Evolutionary conservation across 2,888 invertebrate genomes (phyloP), one percentile per base, ranked within the genome.

Genomic region (Aleiodes testaceus): DNA sequence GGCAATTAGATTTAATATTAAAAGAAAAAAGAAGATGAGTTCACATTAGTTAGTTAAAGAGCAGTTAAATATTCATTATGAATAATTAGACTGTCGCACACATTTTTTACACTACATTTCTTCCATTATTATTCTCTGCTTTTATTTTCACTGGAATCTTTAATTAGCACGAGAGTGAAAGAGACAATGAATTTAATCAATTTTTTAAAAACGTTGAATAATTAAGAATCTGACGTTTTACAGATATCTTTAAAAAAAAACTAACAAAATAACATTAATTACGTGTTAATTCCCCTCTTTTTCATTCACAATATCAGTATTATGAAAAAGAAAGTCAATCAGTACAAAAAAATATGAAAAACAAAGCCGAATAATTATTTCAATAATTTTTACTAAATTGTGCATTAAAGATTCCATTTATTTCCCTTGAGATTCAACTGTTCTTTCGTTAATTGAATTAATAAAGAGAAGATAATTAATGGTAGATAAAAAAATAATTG

Each of bases 61-160:
- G 12, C 20, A 16, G 42, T 36, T 59, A 42, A 59, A 36, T 36
- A 30, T 36, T 59, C 18, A 30, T 30, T 47, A 50, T n/a, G n/a
- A 44, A 22, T 44, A 76, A 75, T 78, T 67, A 59, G 77, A 74
- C 72, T 76, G 73, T 78, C 75, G 76, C 78, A 77, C 77, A 73
- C 73, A 66, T 70, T 45, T 68, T 52, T 73, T 61, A 50, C 44
- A 55, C 52, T 26, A 66, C 16, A 45, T 22, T 53, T 14, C 44
- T 55, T 52, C 47, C 22, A 66, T 53, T 45, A 42, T 36, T 36
- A 9, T n/a, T 53, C 14, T 20, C 9, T 14, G 77, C 74, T 73
- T 63, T 72, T 76, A 74, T 67, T 74, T 47, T 61, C 61, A 45
- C 77, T 80, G 79, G 79, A 79, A 82, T 81, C 81, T 70, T 82